Evolutionary conservation across 2,797 vertebrate genomes (phyloP), one percentile per base, ranked within the genome.

Genomic region (Catharus ustulatus): DNA sequence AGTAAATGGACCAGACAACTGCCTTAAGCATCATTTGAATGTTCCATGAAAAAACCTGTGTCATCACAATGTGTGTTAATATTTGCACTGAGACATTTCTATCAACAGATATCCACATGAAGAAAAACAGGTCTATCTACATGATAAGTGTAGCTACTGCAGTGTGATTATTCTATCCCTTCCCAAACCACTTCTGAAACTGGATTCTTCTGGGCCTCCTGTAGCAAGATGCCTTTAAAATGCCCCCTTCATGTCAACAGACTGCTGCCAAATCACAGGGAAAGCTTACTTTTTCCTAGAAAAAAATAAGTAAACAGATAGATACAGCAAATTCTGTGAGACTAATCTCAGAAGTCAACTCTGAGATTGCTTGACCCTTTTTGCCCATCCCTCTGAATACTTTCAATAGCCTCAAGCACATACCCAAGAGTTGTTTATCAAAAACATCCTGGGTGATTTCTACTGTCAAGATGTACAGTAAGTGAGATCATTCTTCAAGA

Each of bases 391-490:
- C 36, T 73, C 57, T 34, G 43, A 94, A 86, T 42, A 42, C 67
- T 84, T 94, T 89, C 67, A 84, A 63, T 21, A 79, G 77, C 57
- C 74, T 79, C 18, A 62, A 62, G 54, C 61, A 67, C n/a, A 64
- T 29, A 84, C 26, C 22, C 5, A 2, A 72, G 55, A 78, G 51
- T n/a, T 92, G 57, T 84, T 91, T 84, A 90, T 58, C 67, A 85
- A 80, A 93, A 94, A 57, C 59, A 87, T 82, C 81, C 59, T 87
- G 75, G 73, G 22, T 74, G 59, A 93, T 89, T 57, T 82, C 54
- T 61, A 58, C 62, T 80, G 76, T 73, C 64, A 92, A 76, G 92
- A 80, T 12, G 18, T 79, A 92, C 71, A 93, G 51, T 88, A 91
- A 79, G n/a, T 78, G 58, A 87, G 78, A 83, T 49, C 67, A 74